A percentile compares a stretch with the other conserved stretches of the same genome.
These are phyloP conservation scores for Enteromius trimaculatus DNA, from an alignment of 2,797 vertebrate species.

Conservation along the genomic window DNA sequence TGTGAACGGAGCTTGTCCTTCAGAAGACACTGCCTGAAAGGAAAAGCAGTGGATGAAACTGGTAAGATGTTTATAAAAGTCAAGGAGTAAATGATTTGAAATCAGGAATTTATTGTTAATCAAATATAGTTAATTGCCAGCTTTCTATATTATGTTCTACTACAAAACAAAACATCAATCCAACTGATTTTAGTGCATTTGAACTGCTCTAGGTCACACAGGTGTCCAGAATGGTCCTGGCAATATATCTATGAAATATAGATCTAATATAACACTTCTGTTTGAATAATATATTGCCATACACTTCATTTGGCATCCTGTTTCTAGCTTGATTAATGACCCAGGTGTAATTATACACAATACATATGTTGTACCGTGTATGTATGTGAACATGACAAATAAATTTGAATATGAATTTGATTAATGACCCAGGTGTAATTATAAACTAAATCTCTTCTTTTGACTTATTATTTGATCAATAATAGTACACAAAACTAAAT, in stretches of 20 bases:
- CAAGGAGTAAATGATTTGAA: neutral
- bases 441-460: neutral
- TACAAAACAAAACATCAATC: neutral
- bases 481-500: neutral
- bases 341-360: neutral
- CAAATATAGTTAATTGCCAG: neutral
- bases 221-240: neutral
- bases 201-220: neutral
- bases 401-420: neutral
- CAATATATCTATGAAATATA: neutral
- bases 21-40: neutral
- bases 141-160: neutral
- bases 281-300: neutral
- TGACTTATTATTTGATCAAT: neutral
- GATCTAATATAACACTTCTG: neutral
- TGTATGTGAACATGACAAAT: too few relatives aligned
- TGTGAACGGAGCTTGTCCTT: constrained; percentile 44
- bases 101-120: neutral
- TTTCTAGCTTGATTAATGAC: constrained; percentile 6
- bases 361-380: too few relatives aligned
- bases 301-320: neutral
- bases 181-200: neutral
- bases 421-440: neutral
- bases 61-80: neutral
- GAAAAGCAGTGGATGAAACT: neutral